phyloP scores from a whole-genome alignment of 1,140 invertebrate species.

The Teleopsis dalmanni region DNA sequence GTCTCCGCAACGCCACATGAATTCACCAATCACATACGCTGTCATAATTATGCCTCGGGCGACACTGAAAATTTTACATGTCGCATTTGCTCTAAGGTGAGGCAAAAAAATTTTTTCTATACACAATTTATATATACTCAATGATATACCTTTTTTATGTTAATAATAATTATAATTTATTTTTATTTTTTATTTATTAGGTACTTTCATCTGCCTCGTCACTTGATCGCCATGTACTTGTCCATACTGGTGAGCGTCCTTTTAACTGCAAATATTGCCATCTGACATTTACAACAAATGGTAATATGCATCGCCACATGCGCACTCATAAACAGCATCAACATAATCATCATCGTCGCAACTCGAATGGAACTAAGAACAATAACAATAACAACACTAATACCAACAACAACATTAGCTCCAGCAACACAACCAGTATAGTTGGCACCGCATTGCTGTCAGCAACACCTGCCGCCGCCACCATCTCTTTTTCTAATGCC shows the following conservation, averaged over 20 bases:
- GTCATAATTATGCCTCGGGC: constrained; percentile 52
- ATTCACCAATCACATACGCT: constrained; percentile 62
- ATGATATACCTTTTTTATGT: neutral
- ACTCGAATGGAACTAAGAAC: constrained; percentile 18
- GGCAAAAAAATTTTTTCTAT: neutral
- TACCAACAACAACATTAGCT: constrained; percentile 38
- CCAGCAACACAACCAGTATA: constrained; percentile 47
- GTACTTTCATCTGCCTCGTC: constrained; percentile 69
- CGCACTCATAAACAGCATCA: constrained; percentile 57
- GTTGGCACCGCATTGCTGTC: constrained; percentile 46
- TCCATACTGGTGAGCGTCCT: constrained; percentile 67
- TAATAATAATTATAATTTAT: constrained; percentile 5
- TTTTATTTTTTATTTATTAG: constrained; percentile 24
- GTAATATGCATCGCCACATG: constrained; percentile 81
- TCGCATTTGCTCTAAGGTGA: constrained; percentile 49
- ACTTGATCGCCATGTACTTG: constrained; percentile 65
- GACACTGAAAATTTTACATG: constrained; percentile 48
- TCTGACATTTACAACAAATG: constrained; percentile 79
- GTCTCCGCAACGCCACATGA: constrained; percentile 55
- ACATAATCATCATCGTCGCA: constrained; percentile 22
- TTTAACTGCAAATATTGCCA: constrained; percentile 72
- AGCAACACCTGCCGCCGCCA: constrained; percentile 44
- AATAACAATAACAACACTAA: constrained; percentile 34
- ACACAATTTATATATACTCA: neutral
- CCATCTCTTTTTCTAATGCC: constrained; percentile 2